These are phyloP conservation scores for Clarias platycephalus DNA, from an alignment of 2,797 vertebrate species.

Conservation along the genomic window DNA sequence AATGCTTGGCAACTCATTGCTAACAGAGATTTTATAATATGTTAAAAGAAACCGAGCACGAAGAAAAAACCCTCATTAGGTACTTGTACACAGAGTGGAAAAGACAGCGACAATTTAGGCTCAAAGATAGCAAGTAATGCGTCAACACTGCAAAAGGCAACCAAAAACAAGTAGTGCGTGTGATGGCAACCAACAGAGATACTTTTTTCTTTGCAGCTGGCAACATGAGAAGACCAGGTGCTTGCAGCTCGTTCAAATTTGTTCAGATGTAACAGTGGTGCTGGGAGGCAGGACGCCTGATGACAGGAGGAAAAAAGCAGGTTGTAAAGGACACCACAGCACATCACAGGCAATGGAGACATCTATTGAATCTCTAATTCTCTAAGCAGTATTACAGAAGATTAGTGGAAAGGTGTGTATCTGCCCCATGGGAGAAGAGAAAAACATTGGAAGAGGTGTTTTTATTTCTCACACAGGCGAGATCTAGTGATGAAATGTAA, in stretches of 20 bases:
- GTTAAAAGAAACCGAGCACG: conserved; percentile 31
- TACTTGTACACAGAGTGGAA: background rate
- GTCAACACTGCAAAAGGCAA: background rate
- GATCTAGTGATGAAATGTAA: background rate
- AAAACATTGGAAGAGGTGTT: background rate
- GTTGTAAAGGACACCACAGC: conserved; percentile 6
- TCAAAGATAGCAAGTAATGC: conserved; percentile 18
- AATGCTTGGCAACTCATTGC: conserved; percentile 34
- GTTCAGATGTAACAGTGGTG: conserved; percentile 36
- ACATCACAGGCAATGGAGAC: conserved; percentile 17
- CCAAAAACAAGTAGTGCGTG: conserved; percentile 31
- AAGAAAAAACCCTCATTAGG: conserved; percentile 14
- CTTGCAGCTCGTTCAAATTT: conserved; percentile 52
- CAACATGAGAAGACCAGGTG: conserved; percentile 48
- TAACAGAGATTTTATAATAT: conserved; percentile 39
- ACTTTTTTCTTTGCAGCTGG: conserved; percentile 44
- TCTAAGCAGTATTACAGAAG: conserved; percentile 9
- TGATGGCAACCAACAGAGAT: conserved; percentile 32
- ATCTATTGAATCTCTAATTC: conserved; percentile 2
- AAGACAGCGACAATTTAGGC: conserved; percentile 13
- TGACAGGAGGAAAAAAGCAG: conserved; percentile 14
- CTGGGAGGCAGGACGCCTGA: conserved; percentile 35
- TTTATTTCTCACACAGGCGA: background rate
- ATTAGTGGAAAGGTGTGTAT: conserved; percentile 4
- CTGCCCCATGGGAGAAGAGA: background rate